These are phyloP conservation scores for Hemiscyllium ocellatum DNA, from an alignment of 2,113 vertebrate genomes.

Conservation along the genomic window DNA sequence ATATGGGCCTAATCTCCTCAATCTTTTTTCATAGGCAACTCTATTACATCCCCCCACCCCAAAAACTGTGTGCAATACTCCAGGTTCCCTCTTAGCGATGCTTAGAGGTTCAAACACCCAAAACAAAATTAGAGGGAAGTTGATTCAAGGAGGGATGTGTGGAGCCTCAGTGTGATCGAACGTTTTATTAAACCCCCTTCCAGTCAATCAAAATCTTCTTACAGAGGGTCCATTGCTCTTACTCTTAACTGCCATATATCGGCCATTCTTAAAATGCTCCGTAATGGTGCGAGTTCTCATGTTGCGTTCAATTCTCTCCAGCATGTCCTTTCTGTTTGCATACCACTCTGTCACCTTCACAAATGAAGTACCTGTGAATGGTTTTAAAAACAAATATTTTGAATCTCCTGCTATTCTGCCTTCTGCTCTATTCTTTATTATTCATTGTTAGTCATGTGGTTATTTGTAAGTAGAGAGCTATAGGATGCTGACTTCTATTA, in stretches of 20 bases:
- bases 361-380: conserved; percentile 53
- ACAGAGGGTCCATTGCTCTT: conserved; percentile 30
- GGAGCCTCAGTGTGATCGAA: neutral
- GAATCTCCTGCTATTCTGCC: neutral
- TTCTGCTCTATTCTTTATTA: neutral
- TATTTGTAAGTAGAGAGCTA: neutral
- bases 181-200: neutral
- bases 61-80: neutral
- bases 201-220: neutral
- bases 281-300: conserved; percentile 49
- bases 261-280: conserved; percentile 65
- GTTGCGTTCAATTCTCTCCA: conserved; percentile 63
- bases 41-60: too few relatives aligned
- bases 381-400: neutral
- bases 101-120: too few relatives aligned
- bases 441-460: neutral
- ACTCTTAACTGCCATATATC: conserved; percentile 61
- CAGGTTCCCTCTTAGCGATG: too few relatives aligned
- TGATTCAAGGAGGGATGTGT: neutral
- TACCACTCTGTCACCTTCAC: conserved; percentile 69
- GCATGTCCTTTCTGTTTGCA: conserved; percentile 63
- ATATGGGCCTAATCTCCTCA: too few relatives aligned
- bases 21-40: too few relatives aligned
- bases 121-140: neutral
- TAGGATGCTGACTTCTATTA: neutral